Conservation (phyloP, 2,888 invertebrate species). For the Resseliella maxima region DNA sequence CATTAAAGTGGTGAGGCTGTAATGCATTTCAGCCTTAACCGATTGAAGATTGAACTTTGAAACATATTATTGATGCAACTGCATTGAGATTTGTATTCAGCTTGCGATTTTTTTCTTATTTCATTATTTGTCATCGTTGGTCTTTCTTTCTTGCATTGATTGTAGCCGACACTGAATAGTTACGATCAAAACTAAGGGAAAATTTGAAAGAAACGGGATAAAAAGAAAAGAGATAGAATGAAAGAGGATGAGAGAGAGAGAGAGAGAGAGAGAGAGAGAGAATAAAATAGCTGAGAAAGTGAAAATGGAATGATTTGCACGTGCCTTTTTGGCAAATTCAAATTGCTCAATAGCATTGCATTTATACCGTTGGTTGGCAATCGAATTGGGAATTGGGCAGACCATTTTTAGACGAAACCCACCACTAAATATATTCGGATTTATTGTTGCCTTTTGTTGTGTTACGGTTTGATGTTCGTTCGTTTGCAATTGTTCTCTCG, state of each 20-base stretch:
- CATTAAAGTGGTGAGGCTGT: not conserved
- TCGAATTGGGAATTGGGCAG: not conserved
- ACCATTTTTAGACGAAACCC: not conserved
- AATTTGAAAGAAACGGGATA: too few species aligned
- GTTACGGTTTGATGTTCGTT: not conserved
- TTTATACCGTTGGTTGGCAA: not conserved
- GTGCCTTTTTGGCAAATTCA: too few species aligned
- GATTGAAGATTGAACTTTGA: conserved; percentile 22
- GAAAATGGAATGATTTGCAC: too few species aligned
- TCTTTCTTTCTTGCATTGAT: not conserved
- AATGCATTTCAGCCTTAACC: not conserved
- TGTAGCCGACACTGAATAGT: too few species aligned
- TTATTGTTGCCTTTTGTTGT: not conserved
- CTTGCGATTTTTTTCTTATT: not conserved
- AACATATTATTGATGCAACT: conserved; percentile 15
- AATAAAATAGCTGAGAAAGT: too few species aligned
- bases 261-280: too few species aligned
- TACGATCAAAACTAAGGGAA: too few species aligned
- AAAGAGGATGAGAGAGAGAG: too few species aligned
- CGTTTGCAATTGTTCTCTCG: not conserved
- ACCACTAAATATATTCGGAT: not conserved
- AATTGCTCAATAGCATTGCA: not conserved
- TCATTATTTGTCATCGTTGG: not conserved
- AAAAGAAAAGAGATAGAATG: too few species aligned
- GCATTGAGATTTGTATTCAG: not conserved